Evolutionary conservation across 2,888 invertebrate species (phyloP), one percentile per base, ranked within the genome.

Genomic region (Entomobrya proxima): DNA sequence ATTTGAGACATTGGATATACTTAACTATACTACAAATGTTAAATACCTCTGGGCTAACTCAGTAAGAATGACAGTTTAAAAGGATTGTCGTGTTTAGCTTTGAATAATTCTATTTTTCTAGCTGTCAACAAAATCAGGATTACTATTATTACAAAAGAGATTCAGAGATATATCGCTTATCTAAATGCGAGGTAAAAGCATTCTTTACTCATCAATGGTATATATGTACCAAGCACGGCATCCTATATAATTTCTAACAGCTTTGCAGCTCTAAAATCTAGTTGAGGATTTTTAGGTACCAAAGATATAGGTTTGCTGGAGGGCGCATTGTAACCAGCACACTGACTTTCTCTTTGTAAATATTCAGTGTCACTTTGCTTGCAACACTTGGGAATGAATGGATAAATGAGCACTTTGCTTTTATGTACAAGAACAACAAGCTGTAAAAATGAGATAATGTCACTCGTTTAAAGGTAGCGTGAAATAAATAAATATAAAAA

Each of bases 361-460:
- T 30, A 15, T 58, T 30, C 7, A n/a, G n/a, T n/a, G n/a, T n/a
- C 6, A 6, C 15, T 15, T n/a, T n/a, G n/a, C n/a, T n/a, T n/a
- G n/a, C n/a, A 6, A 11, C 18, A 50, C 30, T 21, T 35, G 13
- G 64, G 64, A 64, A 64, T 64, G 64, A n/a, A n/a, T n/a, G n/a
- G n/a, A 18, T 6, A 64, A 35, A 64, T 64, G 64, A 35, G 35
- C 64, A 64, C 6, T 61, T 61, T 18, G 1, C 2, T 37, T 18
- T 18, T 4, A 35, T 37, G n/a, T 15, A 61, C 58, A 32, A 44
- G 50, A 72, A 50, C 21, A 40, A 40, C 47, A 44, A 40, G 37
- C 40, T 76, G 76, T 37, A 27, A 76, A 76, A 76, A 40, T 76
- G 40, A 21, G 76, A 76, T 76, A 76, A n/a, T 76, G 76, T 76